phyloP scores from a whole-genome alignment of 1,140 invertebrate genomes.

The Oreohelix idahoensis region DNA sequence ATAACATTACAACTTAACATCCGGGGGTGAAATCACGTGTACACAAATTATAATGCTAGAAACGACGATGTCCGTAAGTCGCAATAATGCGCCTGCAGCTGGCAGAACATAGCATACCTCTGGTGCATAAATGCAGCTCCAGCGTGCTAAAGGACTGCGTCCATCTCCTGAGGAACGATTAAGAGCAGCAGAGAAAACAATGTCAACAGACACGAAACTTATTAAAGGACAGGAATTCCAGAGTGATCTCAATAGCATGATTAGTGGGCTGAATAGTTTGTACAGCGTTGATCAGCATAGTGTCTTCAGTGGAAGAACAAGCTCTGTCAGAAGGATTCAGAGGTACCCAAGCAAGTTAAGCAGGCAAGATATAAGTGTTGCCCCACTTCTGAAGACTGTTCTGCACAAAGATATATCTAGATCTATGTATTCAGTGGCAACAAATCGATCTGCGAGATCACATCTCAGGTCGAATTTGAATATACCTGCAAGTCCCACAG shows the following conservation, averaged over 20 bases:
- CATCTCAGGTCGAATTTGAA: not conserved
- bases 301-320: not conserved
- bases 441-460: conserved; percentile 6
- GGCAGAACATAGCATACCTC: too few species aligned
- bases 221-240: not conserved
- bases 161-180: conserved; percentile 31
- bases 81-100: too few species aligned
- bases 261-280: conserved; percentile 34
- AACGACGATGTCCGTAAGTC: too few species aligned
- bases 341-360: conserved; percentile 28
- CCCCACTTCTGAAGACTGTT: conserved; percentile 26
- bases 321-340: not conserved
- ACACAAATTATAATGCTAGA: too few species aligned
- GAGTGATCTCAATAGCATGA: conserved; percentile 30
- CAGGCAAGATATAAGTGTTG: conserved; percentile 9
- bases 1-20: too few species aligned
- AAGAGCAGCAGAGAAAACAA: conserved; percentile 1
- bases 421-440: conserved; percentile 30
- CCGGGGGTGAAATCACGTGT: too few species aligned
- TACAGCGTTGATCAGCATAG: conserved; percentile 18
- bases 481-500: not conserved
- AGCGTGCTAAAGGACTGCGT: too few species aligned
- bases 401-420: conserved; percentile 31
- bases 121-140: too few species aligned
- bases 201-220: not conserved